A percentile compares a stretch with the other conserved stretches of the same genome.
phyloP scores from a whole-genome alignment of 2,888 invertebrate genomes.

The Strigamia transsilvanica region DNA sequence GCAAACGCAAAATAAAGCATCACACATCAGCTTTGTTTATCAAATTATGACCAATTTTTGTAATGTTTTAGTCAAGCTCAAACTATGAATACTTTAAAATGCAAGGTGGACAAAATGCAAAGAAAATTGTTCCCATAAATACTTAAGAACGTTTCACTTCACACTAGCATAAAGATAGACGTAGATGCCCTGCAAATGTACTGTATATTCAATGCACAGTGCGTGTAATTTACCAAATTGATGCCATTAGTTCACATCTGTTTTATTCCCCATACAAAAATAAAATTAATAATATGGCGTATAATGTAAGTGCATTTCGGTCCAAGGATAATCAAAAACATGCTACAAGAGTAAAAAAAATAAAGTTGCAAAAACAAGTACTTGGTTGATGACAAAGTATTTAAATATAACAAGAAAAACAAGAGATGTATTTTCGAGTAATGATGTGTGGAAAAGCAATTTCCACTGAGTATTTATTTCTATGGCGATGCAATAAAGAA shows the following conservation, averaged over 20 bases:
- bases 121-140: not conserved
- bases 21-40: not conserved
- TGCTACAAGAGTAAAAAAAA: not conserved
- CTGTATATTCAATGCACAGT: constrained; percentile 23
- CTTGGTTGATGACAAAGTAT: not conserved
- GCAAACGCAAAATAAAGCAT: not conserved
- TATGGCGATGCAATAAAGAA: not conserved
- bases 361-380: not conserved
- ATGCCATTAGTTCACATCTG: constrained; percentile 35
- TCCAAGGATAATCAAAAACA: not conserved
- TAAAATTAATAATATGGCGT: not conserved
- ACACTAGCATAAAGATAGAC: constrained; percentile 22
- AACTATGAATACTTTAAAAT: not conserved
- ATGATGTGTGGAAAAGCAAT: not conserved
- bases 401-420: not conserved
- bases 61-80: not conserved
- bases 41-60: not conserved
- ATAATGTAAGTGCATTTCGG: not conserved
- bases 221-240: not conserved
- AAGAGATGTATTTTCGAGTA: not conserved
- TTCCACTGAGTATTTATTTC: not conserved
- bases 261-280: not conserved
- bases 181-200: not conserved
- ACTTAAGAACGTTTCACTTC: not conserved
- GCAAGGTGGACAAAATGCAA: not conserved